phyloP scores from a whole-genome alignment of 1,140 invertebrate genomes.

The Sarcophaga bullata region DNA sequence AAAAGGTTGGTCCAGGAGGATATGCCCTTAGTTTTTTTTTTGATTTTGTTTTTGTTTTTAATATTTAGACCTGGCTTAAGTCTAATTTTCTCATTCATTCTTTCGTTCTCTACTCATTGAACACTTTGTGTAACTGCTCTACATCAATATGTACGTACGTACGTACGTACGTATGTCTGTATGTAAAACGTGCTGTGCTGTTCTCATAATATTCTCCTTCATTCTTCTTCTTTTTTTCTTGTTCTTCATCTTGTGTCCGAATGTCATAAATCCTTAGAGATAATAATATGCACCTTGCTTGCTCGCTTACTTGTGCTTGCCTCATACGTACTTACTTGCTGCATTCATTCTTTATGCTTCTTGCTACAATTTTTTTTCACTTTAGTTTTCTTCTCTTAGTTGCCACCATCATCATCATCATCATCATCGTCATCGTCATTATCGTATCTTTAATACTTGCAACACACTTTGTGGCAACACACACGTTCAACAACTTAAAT shows the following conservation, averaged over 20 bases:
- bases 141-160: not conserved
- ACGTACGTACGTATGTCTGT: not conserved
- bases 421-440: too few species aligned
- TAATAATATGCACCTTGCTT: slow-evolving; percentile 43
- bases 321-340: not conserved
- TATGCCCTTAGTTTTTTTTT: not conserved
- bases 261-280: slow-evolving; percentile 39
- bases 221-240: too few species aligned
- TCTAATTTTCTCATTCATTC: slow-evolving; percentile 37
- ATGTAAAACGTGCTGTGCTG: too few species aligned
- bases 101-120: not conserved
- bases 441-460: too few species aligned
- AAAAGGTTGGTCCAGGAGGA: slow-evolving; percentile 14
- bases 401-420: too few species aligned
- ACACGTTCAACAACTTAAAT: slow-evolving; percentile 41
- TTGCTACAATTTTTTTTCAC: too few species aligned
- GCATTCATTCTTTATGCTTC: not conserved
- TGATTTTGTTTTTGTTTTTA: not conserved
- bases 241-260: slow-evolving; percentile 13
- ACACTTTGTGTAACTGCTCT: not conserved
- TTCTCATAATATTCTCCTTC: not conserved
- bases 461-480: not conserved
- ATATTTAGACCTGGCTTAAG: not conserved
- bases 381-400: too few species aligned
- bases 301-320: not conserved